Base-by-base conservation (phyloP, 2,888 invertebrate species). In the Tetranychus truncatus region DNA sequence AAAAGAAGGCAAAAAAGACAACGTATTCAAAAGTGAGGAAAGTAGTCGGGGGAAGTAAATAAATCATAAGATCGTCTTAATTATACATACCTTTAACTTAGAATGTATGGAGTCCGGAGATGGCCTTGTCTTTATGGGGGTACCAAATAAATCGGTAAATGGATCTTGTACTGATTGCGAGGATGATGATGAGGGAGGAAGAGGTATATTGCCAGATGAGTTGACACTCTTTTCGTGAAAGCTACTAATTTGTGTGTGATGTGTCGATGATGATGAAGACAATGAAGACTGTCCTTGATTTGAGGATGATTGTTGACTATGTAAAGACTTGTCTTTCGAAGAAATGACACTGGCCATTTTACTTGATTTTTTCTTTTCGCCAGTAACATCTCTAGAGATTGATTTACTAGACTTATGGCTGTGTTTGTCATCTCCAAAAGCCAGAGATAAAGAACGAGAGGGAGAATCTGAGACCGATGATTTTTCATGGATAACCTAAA, bases 261-360 rank as follows among this genome's bases (percentile, higher is more conserved):
- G 21, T 20, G 18, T 18, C n/a, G 72, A 24, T 72, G 72, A 72
- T 72, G 55, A 46, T n/a, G 45, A 21, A 8, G 71, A 69, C n/a
- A n/a, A 69, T 45, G 74, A 46, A 21, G 74, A 20, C 21, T 18
- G 24, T n/a, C 24, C 20, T 24, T 20, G 20, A 6, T 46, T n/a
- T 20, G 65, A 45, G 6, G 72, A 72, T 65, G 71, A 65, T 45
- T 72, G 72, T 73, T 75, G 75, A 18, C 66, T 71, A 24, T 72
- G 72, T 45, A 55, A 44, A 1, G 73, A 73, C 45, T 75, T 75
- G 34, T 75, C 75, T 66, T 75, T 75, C 9, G 75, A 72, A 6
- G 75, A 72, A 18, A 75, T 72, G 24, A 75, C 75, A 45, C 66
- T 20, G 4, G 69, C 34, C 69, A 69, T 24, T 69, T 69, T 69